Evolutionary conservation across 2,113 vertebrate species (phyloP), one percentile per base, ranked within the genome.

Genomic region (Cathartes aura): DNA sequence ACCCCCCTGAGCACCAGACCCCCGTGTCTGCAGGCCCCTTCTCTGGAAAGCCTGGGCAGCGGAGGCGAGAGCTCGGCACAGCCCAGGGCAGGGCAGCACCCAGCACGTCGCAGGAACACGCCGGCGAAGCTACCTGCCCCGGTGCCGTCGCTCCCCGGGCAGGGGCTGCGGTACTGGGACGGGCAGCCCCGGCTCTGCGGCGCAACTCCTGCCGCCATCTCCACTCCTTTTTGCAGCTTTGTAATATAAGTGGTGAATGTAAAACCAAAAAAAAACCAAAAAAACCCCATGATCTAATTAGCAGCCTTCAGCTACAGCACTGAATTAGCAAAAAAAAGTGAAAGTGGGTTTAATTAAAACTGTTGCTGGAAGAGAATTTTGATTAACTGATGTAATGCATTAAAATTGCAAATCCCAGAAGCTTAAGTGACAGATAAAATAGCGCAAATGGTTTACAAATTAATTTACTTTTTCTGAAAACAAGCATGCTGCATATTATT

Each of bases 291-390:
- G 84, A 73, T 78, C 75, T 74, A 60, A 80, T 90, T 71, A 87
- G 81, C 74, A 94, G 83, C 78, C 73, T 50, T 83, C 82, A 90
- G 85, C 89, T 78, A 59, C 85, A 63, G 82, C 87, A 9, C 5
- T 20, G 89, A 85, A 75, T 72, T 81, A 93, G 72, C n/a, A 27
- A 58, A 76, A 76, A 94, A 78, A 78, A 34, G 36, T 13, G 45
- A 32, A 90, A 95, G 58, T 32, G 47, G 45, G 70, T 95, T 98
- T 97, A 97, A 97, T 97, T 97, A 96, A 96, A 94, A 93, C 86
- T 76, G 40, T 68, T 66, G 83, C 93, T 97, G 91, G 92, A 88
- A 93, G 85, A 93, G 91, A 88, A 91, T 93, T 95, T 90, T 92
- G 96, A 97, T 95, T 95, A 98, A 96, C 74, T 75, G 92, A 92